These are phyloP conservation scores for Erpobdella octoculata DNA, from an alignment of 2,888 invertebrate genomes.

Conservation along the genomic window DNA sequence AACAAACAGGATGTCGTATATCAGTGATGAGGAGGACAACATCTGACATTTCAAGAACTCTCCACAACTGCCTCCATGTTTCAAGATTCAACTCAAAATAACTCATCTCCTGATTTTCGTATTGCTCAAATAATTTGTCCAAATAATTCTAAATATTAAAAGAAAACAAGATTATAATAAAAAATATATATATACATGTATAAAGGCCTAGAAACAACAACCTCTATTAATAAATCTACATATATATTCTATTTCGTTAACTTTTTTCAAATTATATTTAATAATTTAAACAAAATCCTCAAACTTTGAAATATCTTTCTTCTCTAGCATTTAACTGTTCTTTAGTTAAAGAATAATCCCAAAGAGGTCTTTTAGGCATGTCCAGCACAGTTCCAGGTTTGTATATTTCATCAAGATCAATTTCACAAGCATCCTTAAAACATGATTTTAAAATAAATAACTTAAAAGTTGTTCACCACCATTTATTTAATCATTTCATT, in stretches of 20 bases:
- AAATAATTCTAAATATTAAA: constrained; percentile 65
- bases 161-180: not conserved
- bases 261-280: too few relatives aligned
- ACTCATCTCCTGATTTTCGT: constrained; percentile 63
- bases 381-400: constrained; percentile 44
- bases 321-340: constrained; percentile 70
- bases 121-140: constrained; percentile 61
- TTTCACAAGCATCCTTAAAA: constrained; percentile 43
- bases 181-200: not conserved
- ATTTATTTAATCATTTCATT: not conserved
- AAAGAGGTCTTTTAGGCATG: constrained; percentile 71
- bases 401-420: constrained; percentile 45
- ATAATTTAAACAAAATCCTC: too few relatives aligned
- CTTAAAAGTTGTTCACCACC: not conserved
- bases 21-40: constrained; percentile 78
- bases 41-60: constrained; percentile 88
- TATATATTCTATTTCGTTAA: too few relatives aligned
- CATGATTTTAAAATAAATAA: not conserved
- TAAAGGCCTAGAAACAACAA: too few relatives aligned
- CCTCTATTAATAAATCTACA: too few relatives aligned
- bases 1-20: constrained; percentile 56
- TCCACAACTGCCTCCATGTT: constrained; percentile 91
- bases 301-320: constrained; percentile 65
- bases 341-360: constrained; percentile 70
- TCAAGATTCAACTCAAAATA: constrained; percentile 88